A percentile compares a stretch with the other conserved stretches of the same genome.
Evolutionary conservation across 1,140 invertebrate species (phyloP).

Genomic region (Acyrthosiphon pisum): DNA sequence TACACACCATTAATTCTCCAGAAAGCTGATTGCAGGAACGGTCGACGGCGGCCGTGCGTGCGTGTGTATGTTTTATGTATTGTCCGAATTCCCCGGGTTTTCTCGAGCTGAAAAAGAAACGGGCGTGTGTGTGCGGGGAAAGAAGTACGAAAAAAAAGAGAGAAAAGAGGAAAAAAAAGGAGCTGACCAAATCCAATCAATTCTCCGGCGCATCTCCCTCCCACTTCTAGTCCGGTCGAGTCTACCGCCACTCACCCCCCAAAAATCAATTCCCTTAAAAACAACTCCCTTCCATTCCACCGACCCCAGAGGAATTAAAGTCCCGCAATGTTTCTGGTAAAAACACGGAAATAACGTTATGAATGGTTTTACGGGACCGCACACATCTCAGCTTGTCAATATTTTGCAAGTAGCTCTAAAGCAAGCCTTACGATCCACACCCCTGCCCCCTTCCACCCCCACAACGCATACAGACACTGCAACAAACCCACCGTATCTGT

Average conservation of each 20-base stretch:
- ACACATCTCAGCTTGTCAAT: slow-evolving; percentile 23
- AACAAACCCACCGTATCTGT: not conserved
- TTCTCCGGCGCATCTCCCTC: slow-evolving; percentile 43
- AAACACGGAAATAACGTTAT: slow-evolving; percentile 50
- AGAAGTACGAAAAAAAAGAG: slow-evolving; percentile 34
- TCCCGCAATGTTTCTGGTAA: slow-evolving; percentile 46
- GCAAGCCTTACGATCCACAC: not conserved
- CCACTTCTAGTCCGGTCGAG: slow-evolving; percentile 1
- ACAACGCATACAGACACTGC: no score
- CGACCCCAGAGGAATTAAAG: slow-evolving; percentile 40
- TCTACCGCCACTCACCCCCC: slow-evolving; percentile 32
- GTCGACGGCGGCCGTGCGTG: slow-evolving; percentile 38
- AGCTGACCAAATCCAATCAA: slow-evolving; percentile 54
- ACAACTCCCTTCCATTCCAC: slow-evolving; percentile 29
- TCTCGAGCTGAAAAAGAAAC: slow-evolving; percentile 54
- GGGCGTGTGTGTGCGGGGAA: not conserved
- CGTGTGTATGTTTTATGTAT: slow-evolving; percentile 56
- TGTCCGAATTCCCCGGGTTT: slow-evolving; percentile 55
- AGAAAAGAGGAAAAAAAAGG: not conserved
- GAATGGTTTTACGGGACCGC: slow-evolving; percentile 35
- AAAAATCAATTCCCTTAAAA: slow-evolving; percentile 56
- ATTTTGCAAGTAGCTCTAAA: slow-evolving; percentile 15
- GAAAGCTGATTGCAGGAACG: slow-evolving; percentile 44
- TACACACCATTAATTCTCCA: slow-evolving; percentile 52
- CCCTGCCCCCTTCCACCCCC: fast-evolving